Evolutionary conservation across 2,888 invertebrate genomes (phyloP), one percentile per base, ranked within the genome.

Genomic region (Girardia tigrina): DNA sequence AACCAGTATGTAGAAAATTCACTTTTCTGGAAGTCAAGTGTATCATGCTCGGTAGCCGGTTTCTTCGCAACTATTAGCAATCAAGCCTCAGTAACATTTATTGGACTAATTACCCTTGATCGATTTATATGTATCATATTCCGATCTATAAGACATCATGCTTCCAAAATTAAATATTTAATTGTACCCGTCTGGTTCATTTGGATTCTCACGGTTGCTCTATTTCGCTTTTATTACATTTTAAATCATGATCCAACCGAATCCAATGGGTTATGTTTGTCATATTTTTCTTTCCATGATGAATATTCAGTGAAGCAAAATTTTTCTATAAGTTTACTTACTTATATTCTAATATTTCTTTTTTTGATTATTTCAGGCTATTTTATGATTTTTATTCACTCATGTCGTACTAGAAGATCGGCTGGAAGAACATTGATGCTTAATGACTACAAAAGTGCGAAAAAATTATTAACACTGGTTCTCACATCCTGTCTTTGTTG

Each of bases 11-110:
- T 27, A 71, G 28, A 71, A 28, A 28, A 71, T 23, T 71, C 71
- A 23, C 6, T 71, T 71, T 71, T 12, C 0, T 88, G 88, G 88
- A 83, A 88, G 12, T 85, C 86, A 78, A 87, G 88, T 79, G 81
- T 82, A 77, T 81, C 85, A 77, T 88, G 88, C 79, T 86, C 86
- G 75, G 80, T 87, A 77, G 87, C 87, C 77, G 88, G 88, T 85
- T 80, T 88, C 77, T 74, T 81, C 81, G 81, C 76, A 29, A 79
- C 79, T 6, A 73, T 80, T 23, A 75, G 75, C 28, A 84, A 83
- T 76, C 85, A 85, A 78, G 80, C 84, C 0, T 84, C 84, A 0
- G 85, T 85, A 16, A 80, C 84, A 27, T 85, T 85, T 0, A 78
- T 85, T 12, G 83, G 84, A 0, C 81, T 84, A 69, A 85, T 85